A percentile compares a stretch with the other conserved stretches of the same genome.
Conservation (phyloP, 2,888 invertebrate species). For the Quadroppia sp. region DNA sequence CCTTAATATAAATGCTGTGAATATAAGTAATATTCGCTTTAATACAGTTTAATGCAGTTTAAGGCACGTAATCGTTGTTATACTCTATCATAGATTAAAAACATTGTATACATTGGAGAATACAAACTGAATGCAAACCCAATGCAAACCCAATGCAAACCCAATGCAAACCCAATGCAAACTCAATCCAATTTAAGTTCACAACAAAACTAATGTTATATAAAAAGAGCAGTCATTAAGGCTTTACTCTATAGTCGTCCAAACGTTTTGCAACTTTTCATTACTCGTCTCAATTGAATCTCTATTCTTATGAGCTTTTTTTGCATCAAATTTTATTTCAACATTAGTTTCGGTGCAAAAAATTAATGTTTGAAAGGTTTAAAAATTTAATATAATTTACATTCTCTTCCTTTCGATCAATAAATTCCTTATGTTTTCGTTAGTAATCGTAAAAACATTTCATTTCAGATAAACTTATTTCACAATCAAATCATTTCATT, state of each 20-base stretch:
- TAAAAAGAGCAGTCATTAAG: constrained; percentile 21
- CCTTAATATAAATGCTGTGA: constrained; percentile 7
- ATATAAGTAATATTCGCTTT: neutral
- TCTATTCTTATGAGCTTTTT: neutral
- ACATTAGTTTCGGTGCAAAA: neutral
- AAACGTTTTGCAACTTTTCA: neutral
- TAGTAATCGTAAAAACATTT: neutral
- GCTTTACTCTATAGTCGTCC: constrained; percentile 3
- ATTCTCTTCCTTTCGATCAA: constrained; percentile 2
- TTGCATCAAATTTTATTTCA: too few relatives aligned
- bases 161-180: too few relatives aligned
- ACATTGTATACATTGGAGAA: constrained; percentile 4
- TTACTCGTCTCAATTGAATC: neutral
- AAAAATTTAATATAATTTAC: neutral
- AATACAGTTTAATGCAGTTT: constrained; percentile 2
- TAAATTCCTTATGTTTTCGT: constrained; percentile 9
- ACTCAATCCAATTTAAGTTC: neutral
- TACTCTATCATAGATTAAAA: constrained; percentile 19
- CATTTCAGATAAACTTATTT: neutral
- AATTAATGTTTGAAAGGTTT: constrained; percentile 1
- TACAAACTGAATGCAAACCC: neutral
- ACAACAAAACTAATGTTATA: constrained; percentile 26
- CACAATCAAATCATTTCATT: too few relatives aligned
- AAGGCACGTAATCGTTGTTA: constrained; percentile 24
- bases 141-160: too few relatives aligned